phyloP scores from a whole-genome alignment of 2,113 vertebrate genomes.

The Enhydra lutris region DNA sequence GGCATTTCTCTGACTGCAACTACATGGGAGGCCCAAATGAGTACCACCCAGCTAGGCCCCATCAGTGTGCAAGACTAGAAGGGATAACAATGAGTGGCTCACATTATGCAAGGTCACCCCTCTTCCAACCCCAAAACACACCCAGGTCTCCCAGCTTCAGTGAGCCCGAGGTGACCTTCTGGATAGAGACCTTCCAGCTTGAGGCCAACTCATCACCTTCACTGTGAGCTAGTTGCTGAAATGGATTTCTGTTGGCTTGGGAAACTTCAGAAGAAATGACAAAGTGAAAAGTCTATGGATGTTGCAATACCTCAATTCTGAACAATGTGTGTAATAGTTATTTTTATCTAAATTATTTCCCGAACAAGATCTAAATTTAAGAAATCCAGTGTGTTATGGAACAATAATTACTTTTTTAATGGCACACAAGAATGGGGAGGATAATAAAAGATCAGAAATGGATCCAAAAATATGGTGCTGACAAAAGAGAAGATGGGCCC shows the following conservation, averaged over 20 bases:
- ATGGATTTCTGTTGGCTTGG: background rate
- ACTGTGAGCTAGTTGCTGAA: background rate
- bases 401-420: background rate
- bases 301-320: background rate
- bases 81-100: background rate
- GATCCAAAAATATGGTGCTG: background rate
- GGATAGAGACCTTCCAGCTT: background rate
- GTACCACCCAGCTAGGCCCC: background rate
- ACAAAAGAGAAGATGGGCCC: background rate
- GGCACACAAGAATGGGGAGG: background rate
- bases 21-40: background rate
- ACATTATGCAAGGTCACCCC: background rate
- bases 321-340: background rate
- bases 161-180: background rate
- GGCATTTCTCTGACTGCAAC: background rate
- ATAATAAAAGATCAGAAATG: background rate
- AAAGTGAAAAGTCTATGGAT: background rate
- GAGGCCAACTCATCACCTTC: background rate
- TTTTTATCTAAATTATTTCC: slow-evolving; percentile 26
- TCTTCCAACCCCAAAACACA: background rate
- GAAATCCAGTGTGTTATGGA: background rate
- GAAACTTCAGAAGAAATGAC: background rate
- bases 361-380: slow-evolving; percentile 9
- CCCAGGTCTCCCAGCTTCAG: background rate
- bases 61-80: background rate